Evolutionary conservation across 2,888 invertebrate species (phyloP).

Genomic region (Epirrhoe tristata): DNA sequence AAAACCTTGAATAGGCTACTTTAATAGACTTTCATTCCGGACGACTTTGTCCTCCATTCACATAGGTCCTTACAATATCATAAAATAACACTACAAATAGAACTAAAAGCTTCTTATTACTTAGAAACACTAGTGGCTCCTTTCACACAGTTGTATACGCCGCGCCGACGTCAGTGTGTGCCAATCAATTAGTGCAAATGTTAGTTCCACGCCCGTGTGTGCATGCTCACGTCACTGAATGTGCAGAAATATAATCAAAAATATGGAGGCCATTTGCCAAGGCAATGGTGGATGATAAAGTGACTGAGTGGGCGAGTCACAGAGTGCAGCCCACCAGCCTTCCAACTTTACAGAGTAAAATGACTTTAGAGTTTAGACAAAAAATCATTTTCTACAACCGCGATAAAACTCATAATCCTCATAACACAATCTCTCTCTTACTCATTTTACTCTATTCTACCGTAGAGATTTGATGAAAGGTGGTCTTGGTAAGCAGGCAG

Average conservation of each 20-base stretch:
- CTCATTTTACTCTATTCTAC: no score
- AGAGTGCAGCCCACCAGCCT: background rate
- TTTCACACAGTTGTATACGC: background rate
- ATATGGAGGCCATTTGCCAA: background rate
- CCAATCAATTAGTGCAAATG: constrained; percentile 26
- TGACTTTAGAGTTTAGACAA: no score
- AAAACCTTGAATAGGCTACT: no score
- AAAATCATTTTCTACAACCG: no score
- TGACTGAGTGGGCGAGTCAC: background rate
- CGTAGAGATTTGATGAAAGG: no score
- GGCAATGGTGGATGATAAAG: background rate
- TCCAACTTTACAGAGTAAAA: no score
- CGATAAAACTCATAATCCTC: no score
- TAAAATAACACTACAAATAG: background rate
- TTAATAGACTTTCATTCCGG: no score
- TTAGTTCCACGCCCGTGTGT: constrained; percentile 21
- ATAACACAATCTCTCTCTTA: no score
- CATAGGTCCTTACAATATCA: background rate
- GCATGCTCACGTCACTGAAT: constrained; percentile 21
- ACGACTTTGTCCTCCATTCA: background rate
- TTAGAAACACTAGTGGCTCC: background rate
- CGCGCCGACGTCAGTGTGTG: constrained; percentile 7
- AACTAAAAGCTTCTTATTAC: background rate
- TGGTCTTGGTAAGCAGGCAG: no score
- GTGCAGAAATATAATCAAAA: background rate